Evolutionary conservation across 1,140 invertebrate species (phyloP), one percentile per base, ranked within the genome.

Genomic region (Drosophila paulistorum): DNA sequence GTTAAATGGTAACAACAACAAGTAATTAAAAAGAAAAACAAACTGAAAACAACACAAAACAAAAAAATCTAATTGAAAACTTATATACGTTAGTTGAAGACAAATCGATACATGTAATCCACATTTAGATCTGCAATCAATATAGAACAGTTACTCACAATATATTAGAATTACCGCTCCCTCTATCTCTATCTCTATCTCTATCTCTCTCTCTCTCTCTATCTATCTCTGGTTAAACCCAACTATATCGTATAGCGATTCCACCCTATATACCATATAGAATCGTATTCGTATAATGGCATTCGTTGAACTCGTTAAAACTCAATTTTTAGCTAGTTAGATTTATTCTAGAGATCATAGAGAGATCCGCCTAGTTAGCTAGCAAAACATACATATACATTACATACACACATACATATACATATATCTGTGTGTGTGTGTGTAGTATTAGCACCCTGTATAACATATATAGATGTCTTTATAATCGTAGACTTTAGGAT

Each of bases 1-100:
- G 74, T 65, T 81, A 73, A 77, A 75, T 83, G 77, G 77, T 84
- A 75, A 74, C 51, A 54, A 45, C 55, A 63, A 65, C 65, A 74
- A 60, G n/a, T 59, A 62, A 39, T 60, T 33, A 33, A 69, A 66
- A 55, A 42, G 13, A 45, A 74, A 82, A 54, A 26, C 23, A 26
- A 26, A 4, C 23, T 59, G 26, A 20, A 20, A 42, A 54, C 45
- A 20, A 20, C 59, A 71, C n/a, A 74, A 63, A 26, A 26, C 23
- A 26, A 17, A 65, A 66, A 45, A 13, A 39, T 5, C 35, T 51
- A 61, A 63, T 7, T 51, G 33, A 64, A 57, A 65, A 37, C 62
- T 51, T 39, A 74, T 72, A 75, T 41, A 41, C 41, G 77, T 71
- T 69, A 79, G 79, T 71, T 76, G 71, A 60, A 60, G 54, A 45